Base-by-base conservation (phyloP, 2,797 vertebrate species). In the Sphenopsis melanotis region DNA sequence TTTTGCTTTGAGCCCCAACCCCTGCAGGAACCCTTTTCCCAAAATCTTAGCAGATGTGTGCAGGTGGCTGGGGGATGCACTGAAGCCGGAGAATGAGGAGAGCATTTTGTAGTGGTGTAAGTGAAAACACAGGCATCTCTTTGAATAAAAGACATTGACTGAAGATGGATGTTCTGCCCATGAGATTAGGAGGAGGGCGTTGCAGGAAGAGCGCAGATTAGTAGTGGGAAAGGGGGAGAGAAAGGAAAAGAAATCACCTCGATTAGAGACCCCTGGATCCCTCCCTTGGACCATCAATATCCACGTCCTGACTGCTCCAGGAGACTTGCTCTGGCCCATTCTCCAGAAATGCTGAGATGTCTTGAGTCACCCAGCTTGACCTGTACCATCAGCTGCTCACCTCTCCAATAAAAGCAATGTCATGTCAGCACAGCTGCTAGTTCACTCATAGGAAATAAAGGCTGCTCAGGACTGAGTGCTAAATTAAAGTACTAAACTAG, bases 371-470 rank as follows among this genome's bases (percentile, higher is more conserved):
- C 16, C 34, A 64, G 11, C 26, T 23, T n/a, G 32, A 41, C 42
- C 30, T 71, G 32, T 9, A 53, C 53, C 8, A 29, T 36, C 44
- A 36, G 95, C 93, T 91, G 76, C 91, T 96, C 53, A 14, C 92
- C 97, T 95, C 77, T 92, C 97, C 95, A 97, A 95, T 97, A 97
- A 97, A 98, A 97, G 96, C 69, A 86, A 94, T 93, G 95, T 96
- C 75, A 59, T 71, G 96, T 92, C 95, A 94, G 83, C 93, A 63
- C 83, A 96, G 89, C 94, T 94, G 71, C 97, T 97, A 93, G 93
- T 69, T 86, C 5, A 3, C 55, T 68, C 22, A 14, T 27, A 96
- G 93, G 92, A 96, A 89, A 82, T 82, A 97, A 74, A 88, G 82
- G 55, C 46, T 78, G 57, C 74, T 95, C 56, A 60, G 56, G 47